Evolutionary conservation across 1,140 invertebrate genomes (phyloP).

Genomic region (Daktulosphaira vitifoliae): DNA sequence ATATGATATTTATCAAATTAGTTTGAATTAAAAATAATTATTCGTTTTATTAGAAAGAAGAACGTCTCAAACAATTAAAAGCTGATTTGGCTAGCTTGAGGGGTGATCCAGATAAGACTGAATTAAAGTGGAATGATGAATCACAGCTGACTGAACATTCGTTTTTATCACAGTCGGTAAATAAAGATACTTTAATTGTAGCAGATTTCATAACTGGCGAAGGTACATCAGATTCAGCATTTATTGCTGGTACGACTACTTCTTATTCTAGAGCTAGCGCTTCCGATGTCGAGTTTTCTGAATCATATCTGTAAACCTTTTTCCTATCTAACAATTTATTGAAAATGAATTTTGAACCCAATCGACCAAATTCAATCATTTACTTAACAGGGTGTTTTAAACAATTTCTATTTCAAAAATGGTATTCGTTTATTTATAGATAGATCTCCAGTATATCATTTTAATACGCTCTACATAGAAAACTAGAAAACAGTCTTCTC

Average conservation of each 20-base stretch:
- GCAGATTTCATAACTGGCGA: conserved; percentile 65
- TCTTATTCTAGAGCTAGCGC: conserved; percentile 66
- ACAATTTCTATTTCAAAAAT: too few species aligned
- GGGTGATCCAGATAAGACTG: conserved; percentile 53
- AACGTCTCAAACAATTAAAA: conserved; percentile 70
- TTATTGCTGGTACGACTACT: conserved; percentile 61
- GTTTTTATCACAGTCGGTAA: conserved; percentile 38
- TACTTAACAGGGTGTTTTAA: too few species aligned
- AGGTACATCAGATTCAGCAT: conserved; percentile 64
- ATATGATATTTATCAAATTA: too few species aligned
- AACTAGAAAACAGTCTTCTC: too few species aligned
- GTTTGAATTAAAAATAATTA: too few species aligned
- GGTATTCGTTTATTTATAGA: too few species aligned
- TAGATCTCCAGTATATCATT: too few species aligned
- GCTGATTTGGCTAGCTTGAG: conserved; percentile 53
- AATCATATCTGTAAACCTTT: conserved; percentile 67
- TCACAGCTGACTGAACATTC: conserved; percentile 21
- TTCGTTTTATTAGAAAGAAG: conserved; percentile 82
- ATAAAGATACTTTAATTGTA: conserved; percentile 49
- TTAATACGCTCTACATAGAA: too few species aligned
- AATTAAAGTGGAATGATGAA: conserved; percentile 42
- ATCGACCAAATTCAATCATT: too few species aligned
- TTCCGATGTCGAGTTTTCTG: conserved; percentile 77
- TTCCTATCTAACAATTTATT: neutral
- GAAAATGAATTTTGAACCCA: too few species aligned